Conservation (phyloP, 1,140 invertebrate genomes). For the Amyelois transitella region DNA sequence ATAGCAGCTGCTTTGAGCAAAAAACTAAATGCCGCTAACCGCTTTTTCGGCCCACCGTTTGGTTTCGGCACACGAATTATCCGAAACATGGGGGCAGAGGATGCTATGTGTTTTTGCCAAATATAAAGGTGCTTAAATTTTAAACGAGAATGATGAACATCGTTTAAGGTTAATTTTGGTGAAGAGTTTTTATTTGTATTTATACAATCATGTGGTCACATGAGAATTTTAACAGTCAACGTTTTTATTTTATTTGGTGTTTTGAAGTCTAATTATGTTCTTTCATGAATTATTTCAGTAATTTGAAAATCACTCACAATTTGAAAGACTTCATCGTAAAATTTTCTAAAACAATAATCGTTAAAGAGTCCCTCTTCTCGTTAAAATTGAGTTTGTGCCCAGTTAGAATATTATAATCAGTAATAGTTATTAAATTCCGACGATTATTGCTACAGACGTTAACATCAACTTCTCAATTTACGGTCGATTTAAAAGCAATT, state of each 20-base stretch:
- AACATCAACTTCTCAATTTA: neutral
- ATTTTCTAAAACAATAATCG: too few species aligned
- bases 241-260: too few species aligned
- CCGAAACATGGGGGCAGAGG: neutral
- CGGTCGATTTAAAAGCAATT: neutral
- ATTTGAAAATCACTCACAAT: neutral
- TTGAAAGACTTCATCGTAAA: too few species aligned
- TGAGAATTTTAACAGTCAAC: too few species aligned
- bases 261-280: too few species aligned
- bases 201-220: neutral
- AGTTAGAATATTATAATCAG: too few species aligned
- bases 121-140: neutral
- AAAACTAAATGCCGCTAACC: conserved; percentile 5
- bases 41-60: neutral
- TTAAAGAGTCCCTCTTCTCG: too few species aligned
- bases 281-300: too few species aligned
- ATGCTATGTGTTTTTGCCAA: neutral
- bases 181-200: neutral
- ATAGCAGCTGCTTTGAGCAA: conserved; percentile 15
- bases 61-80: neutral
- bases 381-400: too few species aligned
- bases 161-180: neutral
- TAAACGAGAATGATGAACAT: neutral
- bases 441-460: neutral
- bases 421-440: neutral